Conservation (phyloP, 1,140 invertebrate genomes). For the Rhizoglyphus robini region DNA sequence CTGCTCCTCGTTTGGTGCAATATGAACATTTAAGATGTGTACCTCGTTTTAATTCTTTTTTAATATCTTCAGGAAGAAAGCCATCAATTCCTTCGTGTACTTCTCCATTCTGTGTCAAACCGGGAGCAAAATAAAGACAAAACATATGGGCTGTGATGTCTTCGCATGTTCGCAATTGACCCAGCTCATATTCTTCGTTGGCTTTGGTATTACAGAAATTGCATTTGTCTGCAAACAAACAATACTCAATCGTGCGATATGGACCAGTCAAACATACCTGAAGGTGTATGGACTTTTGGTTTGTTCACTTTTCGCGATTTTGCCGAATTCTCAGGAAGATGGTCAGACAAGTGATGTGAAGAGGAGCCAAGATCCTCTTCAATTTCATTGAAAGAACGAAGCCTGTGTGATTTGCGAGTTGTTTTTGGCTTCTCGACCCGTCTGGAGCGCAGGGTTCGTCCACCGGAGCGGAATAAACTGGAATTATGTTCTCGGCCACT, state of each 20-base stretch:
- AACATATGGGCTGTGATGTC: slow-evolving; percentile 17
- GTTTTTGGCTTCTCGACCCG: neutral
- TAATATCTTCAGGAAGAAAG: slow-evolving; percentile 20
- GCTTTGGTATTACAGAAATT: neutral
- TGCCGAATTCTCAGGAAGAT: neutral
- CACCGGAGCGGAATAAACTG: no score
- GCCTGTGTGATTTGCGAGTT: neutral
- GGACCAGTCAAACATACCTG: neutral
- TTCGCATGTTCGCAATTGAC: neutral
- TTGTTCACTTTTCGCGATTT: neutral
- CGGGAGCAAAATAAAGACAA: slow-evolving; percentile 21
- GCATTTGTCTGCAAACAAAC: neutral
- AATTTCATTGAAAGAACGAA: neutral
- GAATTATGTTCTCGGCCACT: neutral
- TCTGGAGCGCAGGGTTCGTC: neutral
- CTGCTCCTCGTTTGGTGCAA: slow-evolving; percentile 46
- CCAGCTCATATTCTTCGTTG: slow-evolving; percentile 8
- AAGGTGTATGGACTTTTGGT: neutral
- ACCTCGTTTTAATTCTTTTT: slow-evolving; percentile 16
- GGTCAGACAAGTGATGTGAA: no score
- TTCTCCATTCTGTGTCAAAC: slow-evolving; percentile 21
- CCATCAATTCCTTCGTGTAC: slow-evolving; percentile 19
- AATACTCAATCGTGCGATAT: neutral
- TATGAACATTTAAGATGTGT: slow-evolving; percentile 38
- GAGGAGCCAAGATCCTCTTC: neutral